phyloP scores from a whole-genome alignment of 2,113 vertebrate genomes.

The Pelecanoides urinatrix region DNA sequence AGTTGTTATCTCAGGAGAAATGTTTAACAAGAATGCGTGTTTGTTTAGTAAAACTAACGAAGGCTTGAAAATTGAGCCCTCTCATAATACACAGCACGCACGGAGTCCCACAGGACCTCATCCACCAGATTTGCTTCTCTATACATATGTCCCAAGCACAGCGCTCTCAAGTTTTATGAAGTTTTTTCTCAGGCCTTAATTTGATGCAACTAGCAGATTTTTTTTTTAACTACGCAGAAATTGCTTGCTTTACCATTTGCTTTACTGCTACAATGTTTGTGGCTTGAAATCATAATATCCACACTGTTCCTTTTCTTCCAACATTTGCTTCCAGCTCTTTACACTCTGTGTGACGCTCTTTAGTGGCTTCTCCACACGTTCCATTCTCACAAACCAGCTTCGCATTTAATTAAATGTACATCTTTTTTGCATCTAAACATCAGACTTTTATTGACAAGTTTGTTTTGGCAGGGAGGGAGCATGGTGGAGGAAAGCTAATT shows the following conservation, averaged over 20 bases:
- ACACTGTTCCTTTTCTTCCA: not conserved
- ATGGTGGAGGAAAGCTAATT: slow-evolving; percentile 9
- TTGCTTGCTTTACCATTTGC: not conserved
- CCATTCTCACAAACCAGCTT: slow-evolving; percentile 44
- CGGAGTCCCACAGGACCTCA: not conserved
- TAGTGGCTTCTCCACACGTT: slow-evolving; percentile 27
- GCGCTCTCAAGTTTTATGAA: not conserved
- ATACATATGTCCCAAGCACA: accelerated
- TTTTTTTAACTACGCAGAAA: not conserved
- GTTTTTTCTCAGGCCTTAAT: slow-evolving; percentile 33
- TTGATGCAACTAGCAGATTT: not conserved
- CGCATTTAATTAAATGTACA: slow-evolving; percentile 41
- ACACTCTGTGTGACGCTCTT: slow-evolving; percentile 25
- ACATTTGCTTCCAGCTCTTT: slow-evolving; percentile 37
- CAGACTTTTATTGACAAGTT: slow-evolving; percentile 43
- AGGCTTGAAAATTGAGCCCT: not conserved
- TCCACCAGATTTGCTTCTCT: not conserved
- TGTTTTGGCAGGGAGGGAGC: slow-evolving; percentile 33
- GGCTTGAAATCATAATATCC: slow-evolving; percentile 12
- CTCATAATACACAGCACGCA: not conserved
- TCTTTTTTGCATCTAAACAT: slow-evolving; percentile 48
- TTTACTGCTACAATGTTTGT: not conserved
- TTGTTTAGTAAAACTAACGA: not conserved
- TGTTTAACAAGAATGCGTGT: not conserved
- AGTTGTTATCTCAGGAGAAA: not conserved